Percentiles rank a stretch among this genome's conserved stretches.
These are phyloP conservation scores for Paramormyrops hopkinsi DNA, from an alignment of 2,797 vertebrate genomes.

Conservation along the genomic window DNA sequence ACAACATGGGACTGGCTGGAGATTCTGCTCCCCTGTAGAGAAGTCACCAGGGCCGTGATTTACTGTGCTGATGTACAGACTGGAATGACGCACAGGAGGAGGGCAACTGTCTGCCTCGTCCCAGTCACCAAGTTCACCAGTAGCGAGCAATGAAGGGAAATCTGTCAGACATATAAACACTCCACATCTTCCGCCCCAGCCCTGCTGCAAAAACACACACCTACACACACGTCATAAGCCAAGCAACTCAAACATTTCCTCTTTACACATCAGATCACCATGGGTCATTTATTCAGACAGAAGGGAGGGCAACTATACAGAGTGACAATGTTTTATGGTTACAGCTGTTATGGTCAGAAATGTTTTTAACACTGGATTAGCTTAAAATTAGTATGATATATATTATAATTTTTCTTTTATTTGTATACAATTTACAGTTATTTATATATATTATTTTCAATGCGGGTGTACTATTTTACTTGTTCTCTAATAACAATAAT, in stretches of 20 bases:
- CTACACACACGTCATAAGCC: not conserved
- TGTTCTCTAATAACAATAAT: not conserved
- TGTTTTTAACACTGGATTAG: not conserved
- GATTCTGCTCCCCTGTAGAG: not conserved
- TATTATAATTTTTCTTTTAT: not conserved
- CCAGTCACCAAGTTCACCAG: not conserved
- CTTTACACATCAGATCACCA: conserved; percentile 9
- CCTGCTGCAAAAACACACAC: not conserved
- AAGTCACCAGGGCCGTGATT: not conserved
- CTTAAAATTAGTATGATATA: not conserved
- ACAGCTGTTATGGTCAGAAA: not conserved
- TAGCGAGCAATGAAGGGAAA: not conserved
- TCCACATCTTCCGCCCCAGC: not conserved
- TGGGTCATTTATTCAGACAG: not conserved
- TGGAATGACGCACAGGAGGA: not conserved
- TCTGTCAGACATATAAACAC: conserved; percentile 12
- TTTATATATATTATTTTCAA: not conserved
- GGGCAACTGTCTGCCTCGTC: not conserved
- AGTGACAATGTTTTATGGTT: not conserved
- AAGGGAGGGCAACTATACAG: not conserved
- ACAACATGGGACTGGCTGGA: not conserved
- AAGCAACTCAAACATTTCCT: not conserved
- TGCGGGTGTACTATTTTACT: not conserved
- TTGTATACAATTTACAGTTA: not conserved
- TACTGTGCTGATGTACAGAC: not conserved